Evolutionary conservation across 2,888 invertebrate genomes (phyloP).

Genomic region (Melinaea menophilus): DNA sequence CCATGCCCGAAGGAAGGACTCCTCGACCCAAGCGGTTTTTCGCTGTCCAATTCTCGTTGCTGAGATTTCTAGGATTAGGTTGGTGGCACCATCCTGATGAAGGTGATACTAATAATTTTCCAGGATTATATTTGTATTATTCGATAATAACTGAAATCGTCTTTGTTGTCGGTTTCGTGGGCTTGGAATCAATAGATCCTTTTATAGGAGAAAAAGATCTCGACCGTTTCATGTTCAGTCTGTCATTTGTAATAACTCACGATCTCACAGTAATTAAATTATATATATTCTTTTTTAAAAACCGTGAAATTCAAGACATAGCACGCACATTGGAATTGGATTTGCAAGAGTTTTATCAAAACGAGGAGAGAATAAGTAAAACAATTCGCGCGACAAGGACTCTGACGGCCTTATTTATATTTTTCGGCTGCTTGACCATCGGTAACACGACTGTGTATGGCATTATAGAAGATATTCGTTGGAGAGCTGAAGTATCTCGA

Average conservation of each 20-base stretch:
- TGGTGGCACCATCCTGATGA: constrained; percentile 74
- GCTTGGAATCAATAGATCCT: constrained; percentile 70
- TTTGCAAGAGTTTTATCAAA: constrained; percentile 61
- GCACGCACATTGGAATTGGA: constrained; percentile 59
- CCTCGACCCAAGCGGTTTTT: constrained; percentile 53
- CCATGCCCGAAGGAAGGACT: constrained; percentile 11
- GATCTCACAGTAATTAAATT: constrained; percentile 67
- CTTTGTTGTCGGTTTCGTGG: constrained; percentile 68
- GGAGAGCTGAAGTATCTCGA: constrained; percentile 52
- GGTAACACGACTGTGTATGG: constrained; percentile 63
- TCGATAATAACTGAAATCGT: constrained; percentile 59
- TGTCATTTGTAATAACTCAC: constrained; percentile 70
- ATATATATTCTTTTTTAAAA: constrained; percentile 66
- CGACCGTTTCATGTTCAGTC: constrained; percentile 70
- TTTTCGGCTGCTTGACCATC: constrained; percentile 70
- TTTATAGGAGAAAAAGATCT: constrained; percentile 68
- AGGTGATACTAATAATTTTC: constrained; percentile 56
- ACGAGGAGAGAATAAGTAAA: constrained; percentile 46
- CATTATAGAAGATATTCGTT: constrained; percentile 57
- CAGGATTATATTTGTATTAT: constrained; percentile 62
- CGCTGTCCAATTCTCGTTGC: constrained; percentile 53
- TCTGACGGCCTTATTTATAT: constrained; percentile 57
- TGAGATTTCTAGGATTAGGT: constrained; percentile 63
- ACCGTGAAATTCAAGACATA: constrained; percentile 61
- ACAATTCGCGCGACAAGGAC: constrained; percentile 56